Percentiles rank a stretch among this genome's conserved stretches.
These are phyloP conservation scores for Drosophila gunungcola DNA, from an alignment of 1,140 invertebrate genomes.

Conservation along the genomic window DNA sequence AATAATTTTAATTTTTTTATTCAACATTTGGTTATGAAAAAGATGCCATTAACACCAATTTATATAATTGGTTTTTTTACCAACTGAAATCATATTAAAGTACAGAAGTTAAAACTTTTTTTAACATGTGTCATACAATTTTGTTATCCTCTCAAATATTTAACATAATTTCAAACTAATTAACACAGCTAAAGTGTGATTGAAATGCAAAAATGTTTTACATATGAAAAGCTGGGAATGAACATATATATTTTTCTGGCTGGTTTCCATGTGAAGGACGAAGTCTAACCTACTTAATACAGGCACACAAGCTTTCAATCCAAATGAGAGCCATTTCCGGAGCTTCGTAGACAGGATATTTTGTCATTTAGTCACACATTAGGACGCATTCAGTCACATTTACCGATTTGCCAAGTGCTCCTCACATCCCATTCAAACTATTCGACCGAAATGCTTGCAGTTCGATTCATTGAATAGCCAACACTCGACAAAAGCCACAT, in stretches of 20 bases:
- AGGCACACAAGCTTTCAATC: constrained; percentile 9
- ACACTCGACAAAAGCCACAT: constrained; percentile 30
- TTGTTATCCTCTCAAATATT: too few relatives aligned
- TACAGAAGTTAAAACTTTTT: too few relatives aligned
- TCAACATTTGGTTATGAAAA: too few relatives aligned
- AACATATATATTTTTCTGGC: not conserved
- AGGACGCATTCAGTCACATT: constrained; percentile 20
- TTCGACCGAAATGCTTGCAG: constrained; percentile 13
- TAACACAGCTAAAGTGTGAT: too few relatives aligned
- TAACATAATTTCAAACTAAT: too few relatives aligned
- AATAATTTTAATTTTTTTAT: too few relatives aligned
- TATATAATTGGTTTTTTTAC: too few relatives aligned
- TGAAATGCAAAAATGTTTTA: too few relatives aligned
- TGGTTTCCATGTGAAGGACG: constrained; percentile 37
- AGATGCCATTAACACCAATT: too few relatives aligned
- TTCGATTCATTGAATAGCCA: constrained; percentile 43
- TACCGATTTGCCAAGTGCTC: constrained; percentile 33
- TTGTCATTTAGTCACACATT: constrained; percentile 62
- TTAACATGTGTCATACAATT: too few relatives aligned
- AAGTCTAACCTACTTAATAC: constrained; percentile 31
- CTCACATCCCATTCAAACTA: constrained; percentile 31
- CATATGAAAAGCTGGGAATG: too few relatives aligned
- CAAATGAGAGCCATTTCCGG: constrained; percentile 56
- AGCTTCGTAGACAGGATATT: constrained; percentile 40
- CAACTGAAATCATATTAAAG: too few relatives aligned